phyloP scores from a whole-genome alignment of 2,888 invertebrate species.

The Agonopterix heracliana region DNA sequence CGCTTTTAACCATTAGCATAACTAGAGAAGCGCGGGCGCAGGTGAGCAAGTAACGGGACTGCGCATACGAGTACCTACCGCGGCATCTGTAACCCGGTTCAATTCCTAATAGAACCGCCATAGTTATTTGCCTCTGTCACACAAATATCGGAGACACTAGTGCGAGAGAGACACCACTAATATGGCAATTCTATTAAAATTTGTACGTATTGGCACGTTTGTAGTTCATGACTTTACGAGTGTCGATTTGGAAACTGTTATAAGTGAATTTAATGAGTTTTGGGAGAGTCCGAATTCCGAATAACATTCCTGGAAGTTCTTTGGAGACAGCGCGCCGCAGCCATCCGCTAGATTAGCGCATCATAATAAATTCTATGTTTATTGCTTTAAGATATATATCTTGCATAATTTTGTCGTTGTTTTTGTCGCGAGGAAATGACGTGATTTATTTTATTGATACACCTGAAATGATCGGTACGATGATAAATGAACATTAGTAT shows the following conservation, averaged over 20 bases:
- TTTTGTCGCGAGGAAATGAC: slow-evolving; percentile 25
- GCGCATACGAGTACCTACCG: slow-evolving; percentile 45
- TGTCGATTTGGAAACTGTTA: slow-evolving; percentile 36
- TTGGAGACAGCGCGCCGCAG: neutral
- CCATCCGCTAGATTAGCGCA: slow-evolving; percentile 52
- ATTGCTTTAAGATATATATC: slow-evolving; percentile 41
- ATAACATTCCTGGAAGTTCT: slow-evolving; percentile 16
- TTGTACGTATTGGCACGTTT: slow-evolving; percentile 19
- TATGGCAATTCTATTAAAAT: slow-evolving; percentile 2
- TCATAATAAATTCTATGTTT: slow-evolving; percentile 56
- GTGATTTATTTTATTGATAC: slow-evolving; percentile 49
- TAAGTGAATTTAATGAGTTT: slow-evolving; percentile 20
- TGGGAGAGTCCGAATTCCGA: slow-evolving; percentile 39
- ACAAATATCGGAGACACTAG: slow-evolving; percentile 1
- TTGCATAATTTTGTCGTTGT: slow-evolving; percentile 39
- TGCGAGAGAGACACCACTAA: slow-evolving; percentile 13
- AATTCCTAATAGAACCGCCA: slow-evolving; percentile 9
- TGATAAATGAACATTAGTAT: slow-evolving; percentile 35
- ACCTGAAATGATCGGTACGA: slow-evolving; percentile 41
- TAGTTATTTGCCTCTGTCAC: slow-evolving; percentile 3
- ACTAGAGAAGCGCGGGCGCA: slow-evolving; percentile 69
- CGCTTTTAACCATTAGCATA: slow-evolving; percentile 66
- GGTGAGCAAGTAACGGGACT: slow-evolving; percentile 69
- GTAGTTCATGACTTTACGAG: slow-evolving; percentile 43
- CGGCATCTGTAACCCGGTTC: slow-evolving; percentile 35